These are phyloP conservation scores for Macrotus californicus DNA, from an alignment of 2,113 vertebrate genomes.

Conservation along the genomic window DNA sequence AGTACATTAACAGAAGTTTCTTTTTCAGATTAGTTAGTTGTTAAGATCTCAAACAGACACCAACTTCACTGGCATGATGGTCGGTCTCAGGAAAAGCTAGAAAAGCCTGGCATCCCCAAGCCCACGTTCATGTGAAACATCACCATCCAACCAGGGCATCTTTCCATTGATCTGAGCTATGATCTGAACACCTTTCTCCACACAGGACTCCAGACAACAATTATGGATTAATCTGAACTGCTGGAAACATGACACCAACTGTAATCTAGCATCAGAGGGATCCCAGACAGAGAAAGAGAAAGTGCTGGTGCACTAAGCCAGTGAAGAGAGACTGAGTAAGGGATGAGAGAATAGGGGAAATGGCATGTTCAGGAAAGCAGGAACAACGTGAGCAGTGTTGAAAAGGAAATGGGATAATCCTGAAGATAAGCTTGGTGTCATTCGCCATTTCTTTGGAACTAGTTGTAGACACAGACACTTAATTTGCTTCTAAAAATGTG, in stretches of 20 bases:
- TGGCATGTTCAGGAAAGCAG: not conserved
- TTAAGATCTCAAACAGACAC: not conserved
- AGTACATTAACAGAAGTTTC: not conserved
- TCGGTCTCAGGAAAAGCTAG: not conserved
- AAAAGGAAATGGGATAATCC: not conserved
- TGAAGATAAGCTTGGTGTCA: not conserved
- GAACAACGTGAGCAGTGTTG: not conserved
- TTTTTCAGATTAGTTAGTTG: not conserved
- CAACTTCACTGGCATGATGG: not conserved
- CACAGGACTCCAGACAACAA: not conserved
- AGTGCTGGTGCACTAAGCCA: no score
- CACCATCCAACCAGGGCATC: not conserved
- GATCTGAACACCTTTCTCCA: conserved; percentile 24
- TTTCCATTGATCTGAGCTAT: not conserved
- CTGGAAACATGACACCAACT: not conserved
- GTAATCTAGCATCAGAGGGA: not conserved
- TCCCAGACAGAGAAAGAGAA: not conserved
- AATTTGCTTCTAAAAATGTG: not conserved
- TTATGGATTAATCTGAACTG: not conserved
- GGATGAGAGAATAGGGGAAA: not conserved
- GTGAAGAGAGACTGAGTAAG: not conserved
- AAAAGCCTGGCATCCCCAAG: not conserved
- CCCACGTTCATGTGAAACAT: not conserved
- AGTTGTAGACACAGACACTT: not conserved
- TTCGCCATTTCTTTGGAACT: not conserved